Evolutionary conservation across 2,113 vertebrate genomes (phyloP).

Genomic region (Cacatua alba): DNA sequence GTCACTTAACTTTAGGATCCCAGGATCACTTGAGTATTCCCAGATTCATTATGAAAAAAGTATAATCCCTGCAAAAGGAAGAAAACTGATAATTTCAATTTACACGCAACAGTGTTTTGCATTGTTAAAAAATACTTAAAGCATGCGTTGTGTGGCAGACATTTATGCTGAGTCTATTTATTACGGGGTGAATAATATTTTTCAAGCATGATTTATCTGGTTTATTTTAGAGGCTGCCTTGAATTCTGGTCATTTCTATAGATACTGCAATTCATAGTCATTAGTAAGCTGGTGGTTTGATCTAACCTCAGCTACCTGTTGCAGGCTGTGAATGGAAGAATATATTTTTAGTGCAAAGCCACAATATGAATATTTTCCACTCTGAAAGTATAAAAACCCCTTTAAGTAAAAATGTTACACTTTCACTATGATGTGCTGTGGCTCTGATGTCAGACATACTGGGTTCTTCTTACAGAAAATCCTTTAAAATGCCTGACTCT

Average conservation of each 20-base stretch:
- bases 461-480: slow-evolving; percentile 49
- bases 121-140: neutral
- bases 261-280: slow-evolving; percentile 49
- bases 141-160: neutral
- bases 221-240: slow-evolving; percentile 46
- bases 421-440: slow-evolving; percentile 29
- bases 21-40: neutral
- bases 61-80: neutral
- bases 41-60: neutral
- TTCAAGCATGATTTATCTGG: slow-evolving; percentile 57
- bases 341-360: slow-evolving; percentile 53
- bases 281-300: slow-evolving; percentile 37
- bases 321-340: slow-evolving; percentile 64
- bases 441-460: slow-evolving; percentile 40
- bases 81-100: neutral
- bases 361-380: slow-evolving; percentile 66
- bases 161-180: slow-evolving; percentile 16
- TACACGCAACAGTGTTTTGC: neutral
- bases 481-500: slow-evolving; percentile 30
- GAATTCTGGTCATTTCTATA: slow-evolving; percentile 63
- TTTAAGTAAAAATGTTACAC: slow-evolving; percentile 49
- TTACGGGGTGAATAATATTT: slow-evolving; percentile 22
- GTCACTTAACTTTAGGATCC: neutral
- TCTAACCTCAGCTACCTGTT: slow-evolving; percentile 63
- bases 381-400: slow-evolving; percentile 40